Conservation (phyloP, 1,140 invertebrate species). For the Branchinecta lynchi region DNA sequence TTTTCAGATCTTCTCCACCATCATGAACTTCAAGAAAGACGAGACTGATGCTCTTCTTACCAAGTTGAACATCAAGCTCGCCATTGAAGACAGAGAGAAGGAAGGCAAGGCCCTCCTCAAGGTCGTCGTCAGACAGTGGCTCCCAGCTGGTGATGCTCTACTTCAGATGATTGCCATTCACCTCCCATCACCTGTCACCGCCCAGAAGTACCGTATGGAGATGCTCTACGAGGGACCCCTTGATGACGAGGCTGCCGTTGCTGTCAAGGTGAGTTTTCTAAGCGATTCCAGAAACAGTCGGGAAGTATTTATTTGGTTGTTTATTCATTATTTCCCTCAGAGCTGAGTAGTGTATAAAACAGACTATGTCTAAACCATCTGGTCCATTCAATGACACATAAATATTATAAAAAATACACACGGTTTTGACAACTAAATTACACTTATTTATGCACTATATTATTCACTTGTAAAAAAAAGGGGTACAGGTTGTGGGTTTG, state of each 20-base stretch:
- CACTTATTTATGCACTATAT: too few species aligned
- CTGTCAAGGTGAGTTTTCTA: slow-evolving; percentile 46
- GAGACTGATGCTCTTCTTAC: slow-evolving; percentile 68
- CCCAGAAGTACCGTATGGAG: slow-evolving; percentile 98
- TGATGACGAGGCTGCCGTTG: slow-evolving; percentile 89
- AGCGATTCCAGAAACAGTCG: too few species aligned
- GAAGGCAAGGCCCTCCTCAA: slow-evolving; percentile 81
- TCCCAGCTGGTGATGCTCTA: slow-evolving; percentile 96
- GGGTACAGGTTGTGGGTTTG: too few species aligned
- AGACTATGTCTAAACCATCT: too few species aligned
- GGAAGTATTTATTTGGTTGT: too few species aligned
- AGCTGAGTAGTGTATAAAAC: too few species aligned
- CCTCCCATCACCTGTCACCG: slow-evolving; percentile 93
- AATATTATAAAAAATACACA: too few species aligned
- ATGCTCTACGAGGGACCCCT: slow-evolving; percentile 95
- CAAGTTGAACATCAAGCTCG: slow-evolving; percentile 82
- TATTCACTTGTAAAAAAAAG: too few species aligned
- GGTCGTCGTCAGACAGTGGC: slow-evolving; percentile 95
- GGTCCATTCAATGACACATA: too few species aligned
- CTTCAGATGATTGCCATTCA: slow-evolving; percentile 99
- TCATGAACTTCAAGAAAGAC: slow-evolving; percentile 97
- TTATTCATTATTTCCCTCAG: too few species aligned
- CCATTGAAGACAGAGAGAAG: slow-evolving; percentile 88
- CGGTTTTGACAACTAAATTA: too few species aligned
- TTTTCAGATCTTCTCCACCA: slow-evolving; percentile 70